Evolutionary conservation across 2,113 vertebrate species (phyloP), one percentile per base, ranked within the genome.

Genomic region (Prionailurus bengalensis): DNA sequence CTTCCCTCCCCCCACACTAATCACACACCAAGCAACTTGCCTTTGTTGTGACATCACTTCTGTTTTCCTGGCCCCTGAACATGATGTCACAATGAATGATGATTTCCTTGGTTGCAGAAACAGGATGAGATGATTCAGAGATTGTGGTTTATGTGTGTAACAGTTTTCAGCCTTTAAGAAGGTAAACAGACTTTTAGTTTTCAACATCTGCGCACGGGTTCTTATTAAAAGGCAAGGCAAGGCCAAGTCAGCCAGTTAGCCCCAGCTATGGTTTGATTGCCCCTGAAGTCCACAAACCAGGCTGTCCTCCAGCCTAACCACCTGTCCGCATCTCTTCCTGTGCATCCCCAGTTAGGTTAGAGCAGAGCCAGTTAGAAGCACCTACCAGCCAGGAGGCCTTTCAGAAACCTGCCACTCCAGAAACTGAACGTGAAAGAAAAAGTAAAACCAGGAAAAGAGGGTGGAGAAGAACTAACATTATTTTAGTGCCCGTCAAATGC

Each of bases 11-110:
- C 39, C 45, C 4, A 78, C 70, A 71, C 45, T 91, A 76, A 70
- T 83, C 94, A 74, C 51, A 93, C 36, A 89, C 33, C 39, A 61
- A 96, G 42, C 80, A 92, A 86, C 68, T 97, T 93, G 92, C 17
- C 92, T 95, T 96, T 95, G 1, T 97, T 97, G 91, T 98, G 98
- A 97, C 97, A 97, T 98, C 97, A 97, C 96, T 94, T 90, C 95
- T 94, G 61, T 98, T 98, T 95, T 97, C 97, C 97, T 98, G 61
- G 97, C 95, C 97, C 95, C 96, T 96, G 94, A 97, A 97, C 79
- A 93, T 98, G 98, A 98, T 99, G 98, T 98, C 98, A 98, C 96
- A 93, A 90, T 96, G 97, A 98, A 97, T 97, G 97, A 98, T 96
- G 98, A 98, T 98, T 98, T 98, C 98, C 97, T 98, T 97, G 90